Base-by-base conservation (phyloP, 1,140 invertebrate species). In the Melanaphis sacchari region DNA sequence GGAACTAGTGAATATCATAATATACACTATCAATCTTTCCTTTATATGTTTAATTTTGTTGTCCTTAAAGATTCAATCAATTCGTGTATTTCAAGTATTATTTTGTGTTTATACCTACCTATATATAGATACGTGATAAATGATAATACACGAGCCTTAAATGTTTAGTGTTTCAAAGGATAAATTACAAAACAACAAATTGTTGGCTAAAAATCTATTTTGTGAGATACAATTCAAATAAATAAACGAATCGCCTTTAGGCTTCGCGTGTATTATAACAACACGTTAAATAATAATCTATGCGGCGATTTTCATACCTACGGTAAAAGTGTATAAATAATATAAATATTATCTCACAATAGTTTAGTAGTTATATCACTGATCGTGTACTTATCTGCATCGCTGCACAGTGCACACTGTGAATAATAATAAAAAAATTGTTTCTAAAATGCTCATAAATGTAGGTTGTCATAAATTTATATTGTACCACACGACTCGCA, bases 141-240 rank as follows among this genome's bases (percentile, higher is more conserved):
- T 76, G 59, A 76, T 76, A 76, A 76, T n/a, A 76, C 59, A 76
- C 31, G 59, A 76, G 31, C 36, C 59, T 76, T 18, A 18, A n/a
- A 76, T 76, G 59, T 76, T 76, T n/a, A n/a, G n/a, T 76, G 59
- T 76, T 76, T n/a, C 31, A 76, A 21, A 76, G 59, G n/a, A n/a
- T 76, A 76, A n/a, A n/a, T 76, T 76, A 76, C 59, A 76, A 76
- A 76, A 76, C 36, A 76, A 76, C 59, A n/a, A 76, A 76, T 76
- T 76, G 59, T 76, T n/a, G 59, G 31, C 59, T 76, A 76, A 76
- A 76, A n/a, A 76, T 76, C n/a, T 76, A 76, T 76, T 36, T 76
- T 7, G 59, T n/a, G 59, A 76, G 59, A 76, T 18, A 76, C n/a
- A n/a, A n/a, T 76, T 76, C 59, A 76, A 76, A 76, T 76, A 76